Evolutionary conservation across 1,140 invertebrate species (phyloP).

Genomic region (Spodoptera frugiperda): DNA sequence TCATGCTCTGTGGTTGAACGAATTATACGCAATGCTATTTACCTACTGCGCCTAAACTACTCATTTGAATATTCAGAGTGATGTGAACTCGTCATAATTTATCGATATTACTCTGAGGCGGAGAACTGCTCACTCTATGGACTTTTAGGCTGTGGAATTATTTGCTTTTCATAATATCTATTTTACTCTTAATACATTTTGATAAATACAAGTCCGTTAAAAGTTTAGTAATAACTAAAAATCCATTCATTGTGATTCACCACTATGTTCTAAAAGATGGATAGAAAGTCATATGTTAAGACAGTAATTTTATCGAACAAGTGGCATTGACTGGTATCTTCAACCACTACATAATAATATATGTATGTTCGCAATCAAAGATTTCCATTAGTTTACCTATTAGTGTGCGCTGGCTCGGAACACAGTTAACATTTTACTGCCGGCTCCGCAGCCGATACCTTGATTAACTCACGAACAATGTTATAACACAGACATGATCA

Average conservation of each 20-base stretch:
- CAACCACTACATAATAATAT: background rate
- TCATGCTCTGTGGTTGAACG: constrained; percentile 1
- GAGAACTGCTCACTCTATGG: background rate
- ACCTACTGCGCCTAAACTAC: constrained; percentile 71
- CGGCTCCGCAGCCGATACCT: background rate
- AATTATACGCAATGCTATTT: constrained; percentile 57
- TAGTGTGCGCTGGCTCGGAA: constrained; percentile 62
- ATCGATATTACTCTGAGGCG: background rate
- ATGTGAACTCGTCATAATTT: constrained; percentile 44
- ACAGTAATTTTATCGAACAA: no score
- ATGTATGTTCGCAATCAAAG: background rate
- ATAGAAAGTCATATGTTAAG: no score
- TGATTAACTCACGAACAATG: constrained; percentile 47
- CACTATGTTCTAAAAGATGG: no score
- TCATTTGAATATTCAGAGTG: constrained; percentile 73
- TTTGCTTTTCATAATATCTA: no score
- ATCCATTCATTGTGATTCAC: no score
- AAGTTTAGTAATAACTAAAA: no score
- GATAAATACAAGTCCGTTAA: no score
- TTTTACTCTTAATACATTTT: no score
- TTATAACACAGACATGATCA: constrained; percentile 66
- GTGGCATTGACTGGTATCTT: no score
- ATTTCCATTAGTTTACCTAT: constrained; percentile 59
- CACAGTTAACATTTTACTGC: constrained; percentile 62
- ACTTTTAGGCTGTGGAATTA: background rate